phyloP scores from a whole-genome alignment of 2,797 vertebrate genomes.

The Rhinatrema bivittatum region DNA sequence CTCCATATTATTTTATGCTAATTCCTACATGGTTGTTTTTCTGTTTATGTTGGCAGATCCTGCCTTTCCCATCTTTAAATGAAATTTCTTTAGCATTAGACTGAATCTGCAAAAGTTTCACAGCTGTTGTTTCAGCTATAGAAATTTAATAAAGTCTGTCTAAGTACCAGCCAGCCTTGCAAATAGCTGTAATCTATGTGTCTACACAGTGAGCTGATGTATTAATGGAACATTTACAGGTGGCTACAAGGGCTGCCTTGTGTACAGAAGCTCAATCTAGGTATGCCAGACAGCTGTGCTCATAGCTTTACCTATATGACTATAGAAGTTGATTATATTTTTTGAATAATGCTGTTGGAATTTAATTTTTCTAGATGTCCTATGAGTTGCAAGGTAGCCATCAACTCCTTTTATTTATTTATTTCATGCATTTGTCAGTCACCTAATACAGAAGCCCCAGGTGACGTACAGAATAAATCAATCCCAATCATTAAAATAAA shows the following conservation, averaged over 20 bases:
- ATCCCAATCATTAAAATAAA: no score
- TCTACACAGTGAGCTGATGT: conserved; percentile 20
- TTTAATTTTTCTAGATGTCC: conserved; percentile 24
- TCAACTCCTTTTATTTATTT: no score
- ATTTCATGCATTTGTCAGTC: no score
- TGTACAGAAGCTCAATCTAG: neutral
- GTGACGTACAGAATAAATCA: no score
- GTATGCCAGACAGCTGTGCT: conserved; percentile 25
- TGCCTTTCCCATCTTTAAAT: neutral
- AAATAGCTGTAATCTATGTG: conserved; percentile 23
- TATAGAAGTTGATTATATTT: conserved; percentile 32
- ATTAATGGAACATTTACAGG: conserved; percentile 31
- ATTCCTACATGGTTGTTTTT: neutral
- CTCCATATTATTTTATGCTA: conserved; percentile 7
- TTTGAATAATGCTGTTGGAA: conserved; percentile 19
- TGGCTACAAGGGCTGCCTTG: conserved; percentile 40
- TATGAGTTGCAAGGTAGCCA: no score
- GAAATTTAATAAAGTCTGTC: conserved; percentile 15
- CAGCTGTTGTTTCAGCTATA: no score
- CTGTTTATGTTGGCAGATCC: neutral
- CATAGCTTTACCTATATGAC: conserved; percentile 25
- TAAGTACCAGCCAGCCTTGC: conserved; percentile 17
- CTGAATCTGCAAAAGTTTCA: neutral
- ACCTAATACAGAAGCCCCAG: no score
- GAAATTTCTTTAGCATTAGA: neutral